Base-by-base conservation (phyloP, 2,888 invertebrate species). In the Geotrupes spiniger region DNA sequence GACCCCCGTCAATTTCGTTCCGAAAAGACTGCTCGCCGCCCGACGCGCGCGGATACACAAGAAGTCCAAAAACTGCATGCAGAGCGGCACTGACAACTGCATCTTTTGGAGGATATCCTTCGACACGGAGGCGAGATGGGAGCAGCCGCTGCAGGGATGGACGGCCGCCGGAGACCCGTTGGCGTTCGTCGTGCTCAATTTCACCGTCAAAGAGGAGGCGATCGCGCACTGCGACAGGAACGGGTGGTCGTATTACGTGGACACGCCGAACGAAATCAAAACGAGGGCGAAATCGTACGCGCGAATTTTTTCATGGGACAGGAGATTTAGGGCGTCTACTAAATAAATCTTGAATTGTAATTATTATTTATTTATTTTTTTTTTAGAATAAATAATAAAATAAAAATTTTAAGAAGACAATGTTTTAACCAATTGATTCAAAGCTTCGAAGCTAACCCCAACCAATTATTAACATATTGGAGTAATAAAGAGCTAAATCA, bases 81-180 rank as follows among this genome's bases (percentile, higher is more conserved):
- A 66, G 46, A 61, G 60, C 31, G 64, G 64, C 12, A 60, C 54
- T 3, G 38, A 51, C 6, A 52, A 56, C 29, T 56, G 52, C 1
- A 17, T 54, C 3, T 51, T 57, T 15, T 61, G 67, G 57, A 58
- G 60, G 48, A 10, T 67, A 6, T 45, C 55, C 4, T 64, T 64
- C 38, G 60, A 61, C n/a, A 54, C 51, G 1, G 49, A 53, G 36
- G 49, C 57, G 21, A 51, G 58, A 33, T 63, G 64, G 57, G 59
- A 65, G 67, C 97, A 97, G 73, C 92, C 93, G 0, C 78, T 93
- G 2, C 96, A 98, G 88, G 97, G 97, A 36, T 98, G 97, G 97
- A 76, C 84, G 0, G 94, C 95, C 62, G 88, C 87, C 4, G 95
- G 89, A 17, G 97, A 97, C 73, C 93, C 97, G 0, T 71, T 94